These are phyloP conservation scores for Neopipo cinnamomea DNA, from an alignment of 2,113 vertebrate species.

Conservation along the genomic window DNA sequence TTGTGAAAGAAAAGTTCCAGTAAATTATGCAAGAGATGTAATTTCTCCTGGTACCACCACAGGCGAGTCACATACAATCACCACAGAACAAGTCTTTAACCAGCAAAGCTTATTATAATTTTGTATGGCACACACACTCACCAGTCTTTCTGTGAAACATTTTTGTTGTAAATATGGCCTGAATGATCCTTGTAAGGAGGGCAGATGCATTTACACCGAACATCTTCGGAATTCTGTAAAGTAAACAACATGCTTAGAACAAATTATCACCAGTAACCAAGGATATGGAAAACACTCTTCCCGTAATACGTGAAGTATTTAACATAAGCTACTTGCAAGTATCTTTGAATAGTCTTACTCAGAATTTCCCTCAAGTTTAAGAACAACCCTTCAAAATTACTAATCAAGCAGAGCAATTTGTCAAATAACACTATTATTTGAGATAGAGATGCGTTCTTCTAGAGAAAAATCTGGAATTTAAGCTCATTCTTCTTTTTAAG, in stretches of 20 bases:
- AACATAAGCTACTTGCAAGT: background rate
- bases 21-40: background rate
- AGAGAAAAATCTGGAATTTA: accelerated
- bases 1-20: background rate
- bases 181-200: conserved; percentile 92
- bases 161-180: conserved; percentile 94
- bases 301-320: background rate
- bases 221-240: conserved; percentile 90
- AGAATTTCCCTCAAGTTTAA: background rate
- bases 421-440: background rate
- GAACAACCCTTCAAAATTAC: background rate
- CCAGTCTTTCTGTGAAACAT: conserved; percentile 98
- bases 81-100: background rate
- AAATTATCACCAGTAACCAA: background rate
- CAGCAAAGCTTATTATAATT: background rate
- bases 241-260: conserved; percentile 14
- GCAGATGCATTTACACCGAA: conserved; percentile 97
- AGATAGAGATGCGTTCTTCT: background rate
- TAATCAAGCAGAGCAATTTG: background rate
- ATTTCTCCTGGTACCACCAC: background rate
- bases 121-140: conserved; percentile 65
- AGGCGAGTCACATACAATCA: background rate
- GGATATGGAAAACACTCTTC: background rate
- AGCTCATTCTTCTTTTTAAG: background rate
- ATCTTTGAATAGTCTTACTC: background rate